Percentiles rank a stretch among this genome's conserved stretches.
These are phyloP conservation scores for Toxostoma redivivum DNA, from an alignment of 2,113 vertebrate genomes.

Conservation along the genomic window DNA sequence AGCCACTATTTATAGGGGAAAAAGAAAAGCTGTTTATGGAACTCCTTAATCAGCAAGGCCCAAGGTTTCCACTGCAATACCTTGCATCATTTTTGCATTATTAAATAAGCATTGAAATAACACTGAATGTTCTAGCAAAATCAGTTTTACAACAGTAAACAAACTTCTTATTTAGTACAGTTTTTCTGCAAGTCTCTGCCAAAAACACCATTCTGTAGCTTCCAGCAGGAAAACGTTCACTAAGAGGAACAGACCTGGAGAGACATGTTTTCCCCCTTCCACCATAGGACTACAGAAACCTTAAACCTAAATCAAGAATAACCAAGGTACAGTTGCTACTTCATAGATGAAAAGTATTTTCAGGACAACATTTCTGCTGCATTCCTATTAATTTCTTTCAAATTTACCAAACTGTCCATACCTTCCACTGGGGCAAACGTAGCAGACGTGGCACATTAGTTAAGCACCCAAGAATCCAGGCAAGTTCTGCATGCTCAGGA, in stretches of 20 bases:
- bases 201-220: neutral
- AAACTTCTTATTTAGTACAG: neutral
- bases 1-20: neutral
- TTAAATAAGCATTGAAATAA: neutral
- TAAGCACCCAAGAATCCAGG: constrained; percentile 92
- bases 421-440: constrained; percentile 97
- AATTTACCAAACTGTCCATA: constrained; percentile 23
- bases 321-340: neutral
- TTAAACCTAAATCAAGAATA: neutral
- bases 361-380: neutral
- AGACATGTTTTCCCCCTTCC: neutral
- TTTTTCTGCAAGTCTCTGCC: neutral
- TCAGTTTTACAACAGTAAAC: neutral
- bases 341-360: neutral
- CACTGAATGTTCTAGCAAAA: neutral
- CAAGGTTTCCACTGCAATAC: neutral
- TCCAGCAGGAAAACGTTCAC: neutral
- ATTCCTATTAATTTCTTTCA: neutral
- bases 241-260: neutral
- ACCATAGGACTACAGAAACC: neutral
- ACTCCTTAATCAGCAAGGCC: neutral
- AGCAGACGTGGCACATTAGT: constrained; percentile 86
- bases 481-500: constrained; percentile 86
- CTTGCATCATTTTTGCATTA: neutral
- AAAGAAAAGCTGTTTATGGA: neutral